Evolutionary conservation across 2,888 invertebrate genomes (phyloP).

Genomic region (Herminia tarsipennalis): DNA sequence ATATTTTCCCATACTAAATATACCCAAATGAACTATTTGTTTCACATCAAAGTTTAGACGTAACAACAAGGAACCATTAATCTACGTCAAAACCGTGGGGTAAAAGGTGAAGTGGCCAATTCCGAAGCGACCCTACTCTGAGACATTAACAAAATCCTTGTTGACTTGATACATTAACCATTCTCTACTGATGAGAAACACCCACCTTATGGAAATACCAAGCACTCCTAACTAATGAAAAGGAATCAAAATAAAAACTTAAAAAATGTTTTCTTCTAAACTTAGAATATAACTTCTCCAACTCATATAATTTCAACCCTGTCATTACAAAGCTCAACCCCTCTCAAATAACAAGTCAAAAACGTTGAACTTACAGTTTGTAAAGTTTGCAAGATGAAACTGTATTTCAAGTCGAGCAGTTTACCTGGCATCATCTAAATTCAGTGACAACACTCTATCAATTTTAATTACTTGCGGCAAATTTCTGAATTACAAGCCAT

Average conservation of each 20-base stretch:
- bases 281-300: conserved; percentile 17
- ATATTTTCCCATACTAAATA: too few relatives aligned
- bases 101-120: conserved; percentile 62
- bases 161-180: conserved; percentile 69
- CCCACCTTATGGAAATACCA: conserved; percentile 13
- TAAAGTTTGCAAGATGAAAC: conserved; percentile 22
- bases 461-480: conserved; percentile 69
- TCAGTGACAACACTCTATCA: conserved; percentile 60
- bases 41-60: conserved; percentile 54
- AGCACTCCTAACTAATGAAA: conserved; percentile 20
- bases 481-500: conserved; percentile 63
- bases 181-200: conserved; percentile 48
- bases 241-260: too few relatives aligned
- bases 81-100: conserved; percentile 61
- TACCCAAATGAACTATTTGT: conserved; percentile 42
- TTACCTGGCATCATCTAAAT: conserved; percentile 48
- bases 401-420: conserved; percentile 23
- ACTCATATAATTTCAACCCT: conserved; percentile 26
- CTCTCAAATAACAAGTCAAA: conserved; percentile 34
- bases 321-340: conserved; percentile 28
- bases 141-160: conserved; percentile 68
- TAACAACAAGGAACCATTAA: conserved; percentile 64
- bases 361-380: conserved; percentile 22
- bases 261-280: conserved; percentile 20
- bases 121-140: conserved; percentile 60